Base-by-base conservation (phyloP, 2,888 invertebrate genomes). In the Tiliacea citrago region DNA sequence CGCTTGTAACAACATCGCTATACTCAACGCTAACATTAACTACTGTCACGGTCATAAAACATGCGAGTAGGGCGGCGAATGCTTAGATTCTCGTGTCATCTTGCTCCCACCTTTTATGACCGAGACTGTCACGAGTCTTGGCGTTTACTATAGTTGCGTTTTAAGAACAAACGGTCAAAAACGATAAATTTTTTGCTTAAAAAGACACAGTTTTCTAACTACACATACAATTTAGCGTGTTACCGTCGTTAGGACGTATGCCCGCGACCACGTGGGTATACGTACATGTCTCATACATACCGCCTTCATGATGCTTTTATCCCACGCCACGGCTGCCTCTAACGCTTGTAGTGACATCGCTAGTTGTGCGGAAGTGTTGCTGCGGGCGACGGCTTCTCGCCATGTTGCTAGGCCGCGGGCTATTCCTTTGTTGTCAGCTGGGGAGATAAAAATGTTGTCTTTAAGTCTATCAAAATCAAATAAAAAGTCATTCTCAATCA, bases 301-400 rank as follows among this genome's bases (percentile, higher is more conserved):
- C 96, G 99, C 99, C 97, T 99, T 99, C 99, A 99, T 99, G 92
- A 99, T 98, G 96, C 99, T 99, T 97, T 99, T 99, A 96, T 99
- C 99, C 99, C 99, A 99, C 57, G 99, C 99, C 89, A 99, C 98
- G 92, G 98, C 98, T 4, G 98, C 98, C 92, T 99, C 99, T 85
- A 99, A 96, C 89, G 98, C 98, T 90, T 98, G 98, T 76, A 99
- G 97, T 88, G 90, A 8, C 92, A 92, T 92, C 39, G 98, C 98
- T 42, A 99, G 96, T 51, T 99, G 99, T 0, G 99, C 98, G 0
- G 99, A 98, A 0, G 99, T 99, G 89, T 97, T 97, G 63, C 99
- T 98, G 68, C 98, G 97, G 1, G 97, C 96, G 0, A 99, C 98
- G 0, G 98, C 99, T 86, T 98, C 98, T 0, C 99, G 97, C 99